Base-by-base conservation (phyloP, 2,797 vertebrate genomes). In the Anguilla marmorata region DNA sequence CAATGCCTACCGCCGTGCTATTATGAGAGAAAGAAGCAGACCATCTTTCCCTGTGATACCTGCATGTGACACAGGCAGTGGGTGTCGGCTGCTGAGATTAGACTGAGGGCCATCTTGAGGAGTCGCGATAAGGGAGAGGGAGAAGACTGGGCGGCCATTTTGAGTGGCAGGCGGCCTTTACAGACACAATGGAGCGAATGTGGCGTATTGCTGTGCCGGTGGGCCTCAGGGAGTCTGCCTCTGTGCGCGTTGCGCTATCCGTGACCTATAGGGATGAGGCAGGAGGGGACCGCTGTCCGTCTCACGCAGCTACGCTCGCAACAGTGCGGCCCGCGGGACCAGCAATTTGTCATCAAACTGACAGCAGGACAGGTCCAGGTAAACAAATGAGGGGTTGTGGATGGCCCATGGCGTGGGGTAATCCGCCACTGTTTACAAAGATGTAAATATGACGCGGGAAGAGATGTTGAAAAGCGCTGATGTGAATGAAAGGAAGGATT, bases 81-180 rank as follows among this genome's bases (percentile, higher is more conserved):
- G 45, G 79, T n/a, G 41, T 48, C 45, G 7, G 24, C 19, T 6
- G 41, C 45, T 48, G 7, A 2, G 37, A 82, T 50, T 8, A 37
- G 37, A 76, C 9, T 5, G 30, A 16, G 6, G 79, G 45, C 79
- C 79, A 30, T 48, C 74, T 27, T 72, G 37, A 79, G 74, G 74
- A 14, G 14, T 12, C 12, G 16, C 14, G 41, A 82, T 82, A 82
- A 82, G 37, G 79, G 19, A 82, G 79, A 82, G 41, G 79, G 3
- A 50, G 24, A 41, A 41, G 21, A 50, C 45, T 7, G 41, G 45
- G 45, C 41, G 24, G 45, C 16, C 79, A n/a, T 82, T 82, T 50
- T 82, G 79, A 82, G 14, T 82, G 79, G 41, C 79, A 21, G 74
- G 12, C 33, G 74, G 45, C 74, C 74, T 76, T 76, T 76, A 41